Evolutionary conservation across 1,140 invertebrate genomes (phyloP).

Genomic region (Epicauta chinensis): DNA sequence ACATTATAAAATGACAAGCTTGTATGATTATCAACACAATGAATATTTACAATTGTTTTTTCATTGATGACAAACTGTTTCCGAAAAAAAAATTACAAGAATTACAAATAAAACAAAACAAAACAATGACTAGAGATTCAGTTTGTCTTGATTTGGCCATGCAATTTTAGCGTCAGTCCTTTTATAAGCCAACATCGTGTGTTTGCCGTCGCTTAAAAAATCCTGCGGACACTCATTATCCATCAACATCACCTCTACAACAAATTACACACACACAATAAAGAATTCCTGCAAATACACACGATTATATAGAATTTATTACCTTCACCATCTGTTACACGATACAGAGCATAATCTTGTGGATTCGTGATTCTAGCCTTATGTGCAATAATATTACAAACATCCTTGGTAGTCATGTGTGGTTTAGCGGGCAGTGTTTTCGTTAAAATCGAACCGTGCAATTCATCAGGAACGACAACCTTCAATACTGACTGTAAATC

Average conservation of each 20-base stretch:
- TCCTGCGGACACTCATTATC: slow-evolving; percentile 90
- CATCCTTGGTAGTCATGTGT: slow-evolving; percentile 84
- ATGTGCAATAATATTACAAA: slow-evolving; percentile 88
- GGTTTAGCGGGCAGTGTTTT: slow-evolving; percentile 86
- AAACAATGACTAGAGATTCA: slow-evolving; percentile 31
- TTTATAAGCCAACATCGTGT: slow-evolving; percentile 91
- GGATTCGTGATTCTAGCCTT: slow-evolving; percentile 91
- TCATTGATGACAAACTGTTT: too few species aligned
- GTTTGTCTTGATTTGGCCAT: slow-evolving; percentile 67
- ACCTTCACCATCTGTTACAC: slow-evolving; percentile 85
- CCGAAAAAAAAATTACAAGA: too few species aligned
- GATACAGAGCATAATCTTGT: slow-evolving; percentile 92
- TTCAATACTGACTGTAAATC: slow-evolving; percentile 66
- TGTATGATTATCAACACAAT: too few species aligned
- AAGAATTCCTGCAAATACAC: too few species aligned
- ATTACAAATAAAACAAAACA: not conserved
- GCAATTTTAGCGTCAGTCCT: slow-evolving; percentile 93
- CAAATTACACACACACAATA: too few species aligned
- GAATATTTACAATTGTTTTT: too few species aligned
- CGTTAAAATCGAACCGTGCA: slow-evolving; percentile 82
- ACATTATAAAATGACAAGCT: too few species aligned
- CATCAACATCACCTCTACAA: slow-evolving; percentile 79
- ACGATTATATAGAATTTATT: slow-evolving; percentile 19
- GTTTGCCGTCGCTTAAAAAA: slow-evolving; percentile 61
- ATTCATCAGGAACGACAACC: slow-evolving; percentile 87